Conservation (phyloP, 2,888 invertebrate species). For the Rhagonycha fulva region DNA sequence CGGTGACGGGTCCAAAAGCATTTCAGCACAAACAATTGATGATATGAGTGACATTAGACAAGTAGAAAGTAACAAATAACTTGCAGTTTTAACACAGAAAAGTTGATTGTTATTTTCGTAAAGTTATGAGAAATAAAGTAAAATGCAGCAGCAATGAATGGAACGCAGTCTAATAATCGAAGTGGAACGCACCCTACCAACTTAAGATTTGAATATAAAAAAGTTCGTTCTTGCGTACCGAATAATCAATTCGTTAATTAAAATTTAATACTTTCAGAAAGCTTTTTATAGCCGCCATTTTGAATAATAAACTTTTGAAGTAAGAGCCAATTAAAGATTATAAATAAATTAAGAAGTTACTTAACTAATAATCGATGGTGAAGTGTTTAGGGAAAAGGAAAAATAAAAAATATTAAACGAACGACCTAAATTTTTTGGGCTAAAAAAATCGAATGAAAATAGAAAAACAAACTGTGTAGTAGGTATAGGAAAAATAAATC, state of each 20-base stretch:
- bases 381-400: background rate
- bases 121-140: background rate
- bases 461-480: background rate
- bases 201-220: background rate
- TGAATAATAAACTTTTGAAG: conserved; percentile 1
- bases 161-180: background rate
- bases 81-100: background rate
- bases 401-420: background rate
- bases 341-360: background rate
- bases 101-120: background rate
- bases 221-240: background rate
- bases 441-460: background rate
- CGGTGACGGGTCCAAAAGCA: conserved; percentile 32
- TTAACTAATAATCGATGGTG: background rate
- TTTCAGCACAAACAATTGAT: conserved; percentile 30
- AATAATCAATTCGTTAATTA: conserved; percentile 1
- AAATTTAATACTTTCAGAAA: background rate
- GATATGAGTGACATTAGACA: conserved; percentile 23
- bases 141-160: too few relatives aligned
- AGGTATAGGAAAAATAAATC: background rate
- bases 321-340: conserved; percentile 2
- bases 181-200: background rate
- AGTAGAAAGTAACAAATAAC: conserved; percentile 1
- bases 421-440: background rate
- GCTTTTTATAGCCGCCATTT: background rate